phyloP scores from a whole-genome alignment of 1,140 invertebrate species.

The Schmidtea mediterranea region DNA sequence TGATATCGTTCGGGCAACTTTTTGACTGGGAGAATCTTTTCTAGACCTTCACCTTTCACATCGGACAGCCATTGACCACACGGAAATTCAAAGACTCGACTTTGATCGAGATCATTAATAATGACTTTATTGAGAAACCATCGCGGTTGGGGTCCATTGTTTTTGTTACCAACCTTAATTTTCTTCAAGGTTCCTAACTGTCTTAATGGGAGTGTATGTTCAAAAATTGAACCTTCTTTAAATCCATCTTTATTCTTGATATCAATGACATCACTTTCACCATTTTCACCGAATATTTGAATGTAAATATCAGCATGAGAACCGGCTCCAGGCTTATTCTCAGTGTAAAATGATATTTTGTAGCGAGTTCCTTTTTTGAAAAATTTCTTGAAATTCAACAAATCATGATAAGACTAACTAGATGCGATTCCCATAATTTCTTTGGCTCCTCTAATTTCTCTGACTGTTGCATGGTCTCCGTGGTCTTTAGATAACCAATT shows the following conservation, averaged over 20 bases:
- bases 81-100: constrained; percentile 19
- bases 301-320: constrained; percentile 15
- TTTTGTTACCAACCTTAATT: constrained; percentile 24
- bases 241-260: constrained; percentile 4
- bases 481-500: constrained; percentile 25
- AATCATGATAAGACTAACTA: constrained; percentile 11
- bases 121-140: constrained; percentile 27
- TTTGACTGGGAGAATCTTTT: too few relatives aligned
- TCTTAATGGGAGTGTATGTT: constrained; percentile 11
- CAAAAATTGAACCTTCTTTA: constrained; percentile 21
- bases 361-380: constrained; percentile 14
- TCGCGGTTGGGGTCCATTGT: constrained; percentile 19
- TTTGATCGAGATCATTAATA: constrained; percentile 17
- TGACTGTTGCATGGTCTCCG: constrained; percentile 19
- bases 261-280: background rate
- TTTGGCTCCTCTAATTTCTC: constrained; percentile 19
- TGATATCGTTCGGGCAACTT: background rate
- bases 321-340: constrained; percentile 13
- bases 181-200: constrained; percentile 19
- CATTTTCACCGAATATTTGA: constrained; percentile 12
- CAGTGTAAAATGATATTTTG: constrained; percentile 15
- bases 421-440: constrained; percentile 21
- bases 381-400: background rate
- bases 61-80: constrained; percentile 19
- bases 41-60: constrained; percentile 21